Evolutionary conservation across 1,140 invertebrate genomes (phyloP), one percentile per base, ranked within the genome.

Genomic region (Meloidogyne hapla): DNA sequence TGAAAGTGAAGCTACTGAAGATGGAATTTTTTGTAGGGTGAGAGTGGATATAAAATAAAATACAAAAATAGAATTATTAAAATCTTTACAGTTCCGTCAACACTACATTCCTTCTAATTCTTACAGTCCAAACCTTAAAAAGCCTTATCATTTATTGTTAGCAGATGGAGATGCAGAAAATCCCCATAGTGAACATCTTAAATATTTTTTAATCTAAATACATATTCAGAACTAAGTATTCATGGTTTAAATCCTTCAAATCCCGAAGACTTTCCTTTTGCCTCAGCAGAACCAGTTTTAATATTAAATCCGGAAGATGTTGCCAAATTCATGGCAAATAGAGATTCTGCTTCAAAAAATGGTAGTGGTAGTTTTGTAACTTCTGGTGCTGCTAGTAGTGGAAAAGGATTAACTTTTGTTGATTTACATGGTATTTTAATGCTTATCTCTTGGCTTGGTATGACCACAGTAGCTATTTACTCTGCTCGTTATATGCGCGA

Each of bases 401-500:
- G 70, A 26, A 45, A 13, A 1, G 65, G 73, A 18, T 62, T 75
- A 21, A 68, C 18, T 26, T 62, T 75, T 45, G 63, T 75, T 62
- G 63, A 75, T 66, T 38, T 75, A 8, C 74, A 68, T 68, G 64
- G 74, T 73, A 66, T 79, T 76, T 21, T 80, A 26, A 80, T 80
- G 79, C 33, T 81, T n/a, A 28, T 80, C n/a, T 80, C 80, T 5
- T 80, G 79, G 79, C 48, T 80, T 45, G 71, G 71, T 8, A 65
- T 82, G 48, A 62, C 80, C 13, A 40, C 62, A 8, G 23, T 77
- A 15, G 79, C 80, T 4, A 23, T 80, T 33, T 80, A 72, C 62
- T 69, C 79, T 10, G 79, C 79, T n/a, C 80, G 79, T 28, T 79
- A 81, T 61, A 64, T 81, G 79, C 79, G 78, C 21, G 33, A 64